A percentile compares a stretch with the other conserved stretches of the same genome.
Conservation (phyloP, 2,797 vertebrate species). For the Periparus ater region DNA sequence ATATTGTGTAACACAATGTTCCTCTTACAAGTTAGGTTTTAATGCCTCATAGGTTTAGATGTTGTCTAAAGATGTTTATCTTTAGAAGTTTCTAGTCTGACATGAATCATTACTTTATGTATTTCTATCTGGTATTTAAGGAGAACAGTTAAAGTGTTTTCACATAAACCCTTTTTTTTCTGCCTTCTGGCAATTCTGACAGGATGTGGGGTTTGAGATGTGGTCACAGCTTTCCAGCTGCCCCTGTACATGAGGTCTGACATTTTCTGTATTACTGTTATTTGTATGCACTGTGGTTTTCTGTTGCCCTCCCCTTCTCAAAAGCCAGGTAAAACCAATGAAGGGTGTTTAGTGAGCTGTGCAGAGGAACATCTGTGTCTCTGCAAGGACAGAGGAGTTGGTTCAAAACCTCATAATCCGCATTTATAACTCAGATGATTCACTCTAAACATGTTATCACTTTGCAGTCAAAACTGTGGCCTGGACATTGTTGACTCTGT, state of each 20-base stretch:
- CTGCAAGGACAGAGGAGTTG: neutral
- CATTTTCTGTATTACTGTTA: neutral
- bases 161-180: neutral
- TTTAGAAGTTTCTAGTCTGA: neutral
- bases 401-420: neutral
- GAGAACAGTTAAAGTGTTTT: neutral
- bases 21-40: neutral
- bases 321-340: neutral
- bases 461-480: neutral
- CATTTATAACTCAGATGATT: neutral
- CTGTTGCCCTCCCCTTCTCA: neutral
- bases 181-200: neutral
- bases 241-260: neutral
- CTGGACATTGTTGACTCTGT: neutral
- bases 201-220: neutral
- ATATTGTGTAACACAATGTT: neutral
- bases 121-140: neutral
- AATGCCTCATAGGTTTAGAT: neutral
- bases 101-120: neutral
- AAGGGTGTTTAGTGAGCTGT: neutral
- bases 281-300: neutral
- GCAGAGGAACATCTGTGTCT: neutral
- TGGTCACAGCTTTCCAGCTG: neutral
- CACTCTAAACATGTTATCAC: rapidly evolving
- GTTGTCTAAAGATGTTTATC: no score